Evolutionary conservation across 2,113 vertebrate species (phyloP), one percentile per base, ranked within the genome.

Genomic region (Paedocypris sp.): DNA sequence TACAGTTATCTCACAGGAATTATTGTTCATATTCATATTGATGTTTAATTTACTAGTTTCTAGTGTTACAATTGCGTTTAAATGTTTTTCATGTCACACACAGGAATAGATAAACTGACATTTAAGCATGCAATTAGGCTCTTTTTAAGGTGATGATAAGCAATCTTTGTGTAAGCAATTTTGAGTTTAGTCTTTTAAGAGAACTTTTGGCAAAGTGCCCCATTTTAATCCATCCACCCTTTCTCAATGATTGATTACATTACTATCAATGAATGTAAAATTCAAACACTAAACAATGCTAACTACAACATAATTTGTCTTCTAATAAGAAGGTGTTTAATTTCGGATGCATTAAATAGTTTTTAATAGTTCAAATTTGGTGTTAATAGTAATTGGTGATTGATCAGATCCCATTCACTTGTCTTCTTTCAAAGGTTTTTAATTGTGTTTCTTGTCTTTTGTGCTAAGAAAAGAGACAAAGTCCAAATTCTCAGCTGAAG

Each of bases 361-460:
- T 25, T 60, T 68, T 38, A 67, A 38, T 29, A 5, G 7, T 16
- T 25, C 66, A 62, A 36, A 43, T 62, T 50, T 49, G 23, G 23
- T 49, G 50, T 47, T 22, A 51, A 50, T 48, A 35, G 58, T 70
- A 58, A 60, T 62, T 43, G 62, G 50, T 62, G 38, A 72, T 73
- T 67, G 65, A 71, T 77, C 66, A 22, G 52, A 43, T 41, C 18
- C 26, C 28, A 28, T 50, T 36, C 61, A 25, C 38, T 50, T 15
- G 36, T 71, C 60, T 56, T 66, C 58, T 59, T 47, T 46, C 57
- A 33, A 28, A 10, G 49, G 36, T 50, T 51, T 63, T 73, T 69
- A 49, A 57, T 12, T 23, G 33, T 54, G 60, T 73, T 60, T 66
- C 63, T 60, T 42, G 48, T 69, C 63, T 67, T 64, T 67, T 69